phyloP scores from a whole-genome alignment of 2,888 invertebrate species.

The Dolichopus griseipennis region DNA sequence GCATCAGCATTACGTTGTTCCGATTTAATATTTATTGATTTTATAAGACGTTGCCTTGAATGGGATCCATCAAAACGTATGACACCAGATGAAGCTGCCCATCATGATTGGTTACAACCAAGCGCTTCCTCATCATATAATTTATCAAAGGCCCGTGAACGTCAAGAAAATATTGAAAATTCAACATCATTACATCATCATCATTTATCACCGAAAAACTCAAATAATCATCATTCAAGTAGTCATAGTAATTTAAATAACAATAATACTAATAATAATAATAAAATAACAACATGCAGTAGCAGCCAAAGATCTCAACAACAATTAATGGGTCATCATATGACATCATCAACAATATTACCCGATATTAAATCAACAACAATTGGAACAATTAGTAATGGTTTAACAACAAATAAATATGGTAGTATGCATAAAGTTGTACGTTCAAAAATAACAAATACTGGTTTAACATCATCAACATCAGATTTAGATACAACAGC shows the following conservation, averaged over 20 bases:
- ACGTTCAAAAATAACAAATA: constrained; percentile 36
- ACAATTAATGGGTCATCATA: constrained; percentile 27
- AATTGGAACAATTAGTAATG: constrained; percentile 11
- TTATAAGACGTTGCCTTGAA: constrained; percentile 81
- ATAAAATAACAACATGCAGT: constrained; percentile 23
- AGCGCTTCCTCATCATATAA: constrained; percentile 45
- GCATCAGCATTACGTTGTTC: constrained; percentile 73
- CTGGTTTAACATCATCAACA: constrained; percentile 33
- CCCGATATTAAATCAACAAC: constrained; percentile 42
- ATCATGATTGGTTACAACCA: constrained; percentile 75
- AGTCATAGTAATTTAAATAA: constrained; percentile 32
- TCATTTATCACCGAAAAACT: constrained; percentile 34
- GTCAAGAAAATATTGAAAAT: constrained; percentile 22
- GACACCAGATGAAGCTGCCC: constrained; percentile 83
- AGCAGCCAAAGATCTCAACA: constrained; percentile 18
- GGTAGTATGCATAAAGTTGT: constrained; percentile 42
- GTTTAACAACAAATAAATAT: constrained; percentile 34
- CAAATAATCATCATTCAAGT: constrained; percentile 36
- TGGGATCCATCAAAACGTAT: constrained; percentile 90
- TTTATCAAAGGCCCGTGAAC: constrained; percentile 24
- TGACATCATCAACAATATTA: constrained; percentile 32
- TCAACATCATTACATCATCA: constrained; percentile 28
- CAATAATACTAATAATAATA: constrained; percentile 25
- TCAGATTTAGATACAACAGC: constrained; percentile 39
- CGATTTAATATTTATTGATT: constrained; percentile 83